These are phyloP conservation scores for Diorhabda carinulata DNA, from an alignment of 1,140 invertebrate genomes.

Conservation along the genomic window DNA sequence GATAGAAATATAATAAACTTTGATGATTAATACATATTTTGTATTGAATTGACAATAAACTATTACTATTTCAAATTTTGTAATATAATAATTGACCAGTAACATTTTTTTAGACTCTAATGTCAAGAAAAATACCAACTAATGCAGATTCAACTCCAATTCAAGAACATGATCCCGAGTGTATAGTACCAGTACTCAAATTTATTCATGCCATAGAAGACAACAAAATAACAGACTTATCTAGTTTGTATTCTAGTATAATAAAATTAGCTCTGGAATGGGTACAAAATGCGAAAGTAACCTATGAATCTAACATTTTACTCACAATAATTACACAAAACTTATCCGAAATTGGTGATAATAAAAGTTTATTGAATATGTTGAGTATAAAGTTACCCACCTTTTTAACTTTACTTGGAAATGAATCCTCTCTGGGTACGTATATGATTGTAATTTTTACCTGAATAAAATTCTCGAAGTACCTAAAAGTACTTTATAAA, in stretches of 20 bases:
- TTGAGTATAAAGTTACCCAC: constrained; percentile 31
- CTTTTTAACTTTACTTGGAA: constrained; percentile 28
- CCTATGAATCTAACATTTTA: constrained; percentile 36
- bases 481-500: too few species aligned
- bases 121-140: constrained; percentile 1
- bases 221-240: constrained; percentile 45
- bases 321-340: constrained; percentile 37
- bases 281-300: constrained; percentile 44
- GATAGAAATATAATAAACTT: too few species aligned
- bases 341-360: constrained; percentile 5
- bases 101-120: background rate
- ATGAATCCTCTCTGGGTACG: background rate
- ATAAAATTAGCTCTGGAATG: constrained; percentile 49
- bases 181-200: constrained; percentile 50
- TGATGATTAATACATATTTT: background rate
- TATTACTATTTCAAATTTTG: background rate
- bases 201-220: constrained; percentile 52
- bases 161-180: constrained; percentile 46
- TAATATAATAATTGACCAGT: background rate
- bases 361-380: constrained; percentile 30
- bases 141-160: constrained; percentile 2
- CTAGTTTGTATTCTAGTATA: constrained; percentile 46
- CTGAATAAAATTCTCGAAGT: too few species aligned
- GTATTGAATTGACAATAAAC: background rate
- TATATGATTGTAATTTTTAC: background rate